Evolutionary conservation across 2,113 vertebrate genomes (phyloP), one percentile per base, ranked within the genome.

Genomic region (Lepus timidus): DNA sequence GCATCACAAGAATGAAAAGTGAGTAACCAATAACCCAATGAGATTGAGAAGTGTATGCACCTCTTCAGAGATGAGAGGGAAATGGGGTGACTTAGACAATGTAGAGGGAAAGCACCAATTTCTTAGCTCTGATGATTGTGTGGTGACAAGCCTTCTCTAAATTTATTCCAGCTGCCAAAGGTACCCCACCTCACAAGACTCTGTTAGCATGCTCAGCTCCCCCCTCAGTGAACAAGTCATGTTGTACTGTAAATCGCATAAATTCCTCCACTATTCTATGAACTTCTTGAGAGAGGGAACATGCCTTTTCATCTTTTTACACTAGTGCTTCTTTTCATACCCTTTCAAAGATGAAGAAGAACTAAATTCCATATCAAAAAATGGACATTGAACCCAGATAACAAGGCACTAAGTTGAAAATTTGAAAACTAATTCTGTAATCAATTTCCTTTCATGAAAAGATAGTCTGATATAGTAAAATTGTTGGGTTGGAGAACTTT

Each of bases 311-410:
- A 39, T 36, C 27, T 39, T 65, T 70, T 79, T 12, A 70, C 31
- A 64, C 39, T 19, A 75, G 3, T 44, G 64, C 8, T 62, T 96
- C 29, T 88, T 67, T 87, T 33, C 68, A 4, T 84, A 23, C 2
- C 33, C 19, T 88, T 55, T 52, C 16, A 44, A 22, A 96, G 31
- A 52, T 1, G 68, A 4, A 5, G 9, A 88, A 83, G 44, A 93
- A 74, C 78, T 70, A 86, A 82, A 64, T 93, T 95, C 71, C 39
- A 88, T 31, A 82, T 68, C 31, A 88, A 82, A 96, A 71, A 52
- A 31, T 55, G 16, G 52, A 17, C 61, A 20, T 39, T 62, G 52
- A 94, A 76, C 1, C 14, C 67, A 75, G 25, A 91, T 51, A 83
- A 74, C 11, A 89, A 90, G 23, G 4, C 9, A 55, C 7, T 74